Base-by-base conservation (phyloP, 2,888 invertebrate genomes). In the Lutraria lutraria region DNA sequence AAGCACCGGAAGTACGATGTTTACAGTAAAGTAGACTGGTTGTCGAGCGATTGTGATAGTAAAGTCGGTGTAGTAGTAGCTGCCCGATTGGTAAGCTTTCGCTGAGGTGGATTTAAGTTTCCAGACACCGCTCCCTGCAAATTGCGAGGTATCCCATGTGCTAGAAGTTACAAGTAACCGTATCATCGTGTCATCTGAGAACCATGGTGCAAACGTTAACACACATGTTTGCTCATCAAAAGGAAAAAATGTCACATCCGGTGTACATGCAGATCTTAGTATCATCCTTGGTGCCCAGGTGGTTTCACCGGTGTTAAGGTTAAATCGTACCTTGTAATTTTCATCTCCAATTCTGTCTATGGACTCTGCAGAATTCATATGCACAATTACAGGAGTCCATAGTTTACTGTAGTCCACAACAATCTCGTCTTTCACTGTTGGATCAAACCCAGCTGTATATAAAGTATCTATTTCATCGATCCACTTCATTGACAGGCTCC, bases 1-100 rank as follows among this genome's bases (percentile, higher is more conserved):
- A 1, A 92, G 86, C 34, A 92, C 84, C 52, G 92, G 92, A 19
- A 92, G 84, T n/a, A 92, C 92, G 21, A 92, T 80, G 72, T 90
- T 91, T 19, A 92, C 81, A 13, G 89, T 81, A 79, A 92, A 88
- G 63, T 90, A 92, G 19, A 87, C 63, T 4, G 89, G 89, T 52
- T 85, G 81, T n/a, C 92, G 76, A 25, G 84, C 89, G 53, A 92
- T 88, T 13, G 83, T 86, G 12, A 92, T 85, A 31, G 81, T 82
- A 82, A 92, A 92, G 31, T 87, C 83, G 16, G 89, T 90, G 53
- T 83, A 83, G 52, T 89, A 87, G 21, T 80, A 72, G 16, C 68
- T 81, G 16, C 86, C 81, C 19, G 63, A 60, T 15, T 80, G 10
- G 34, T 13, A 76, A 19, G 87, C 25, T 2, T 6, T n/a, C 8